Percentiles rank a stretch among this genome's conserved stretches.
These are phyloP conservation scores for Tachysurus fulvidraco DNA, from an alignment of 2,113 vertebrate genomes.

Conservation along the genomic window DNA sequence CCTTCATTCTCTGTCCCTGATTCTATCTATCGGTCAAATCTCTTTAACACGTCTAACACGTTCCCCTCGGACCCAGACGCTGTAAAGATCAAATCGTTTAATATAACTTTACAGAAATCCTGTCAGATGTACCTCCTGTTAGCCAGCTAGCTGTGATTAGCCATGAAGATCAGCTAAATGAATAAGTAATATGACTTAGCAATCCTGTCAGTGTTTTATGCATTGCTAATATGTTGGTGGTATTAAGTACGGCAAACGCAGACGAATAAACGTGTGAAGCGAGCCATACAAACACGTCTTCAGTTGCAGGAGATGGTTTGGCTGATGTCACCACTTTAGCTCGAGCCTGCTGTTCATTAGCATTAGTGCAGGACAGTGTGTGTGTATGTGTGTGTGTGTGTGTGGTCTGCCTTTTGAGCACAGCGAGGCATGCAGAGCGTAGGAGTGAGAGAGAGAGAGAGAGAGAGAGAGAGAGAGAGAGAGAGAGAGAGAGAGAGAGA, in stretches of 20 bases:
- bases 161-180: not conserved
- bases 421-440: slow-evolving; percentile 30
- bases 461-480: not conserved
- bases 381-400: slow-evolving; percentile 12
- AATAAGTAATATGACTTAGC: not conserved
- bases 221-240: not conserved
- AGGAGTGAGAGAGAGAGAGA: not conserved
- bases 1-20: not conserved
- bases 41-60: no score
- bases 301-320: slow-evolving; percentile 10
- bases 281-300: not conserved
- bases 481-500: slow-evolving; percentile 1
- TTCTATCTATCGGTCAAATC: not conserved
- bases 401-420: slow-evolving; percentile 30
- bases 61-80: not conserved
- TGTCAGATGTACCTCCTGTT: not conserved
- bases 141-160: not conserved
- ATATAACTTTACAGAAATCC: not conserved
- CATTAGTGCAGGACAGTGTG: slow-evolving; percentile 19
- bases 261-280: not conserved
- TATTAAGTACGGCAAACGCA: not conserved
- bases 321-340: slow-evolving; percentile 38
- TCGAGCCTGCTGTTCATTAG: slow-evolving; percentile 39
- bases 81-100: not conserved
- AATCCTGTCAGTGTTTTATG: not conserved